Evolutionary conservation across 2,113 vertebrate genomes (phyloP), one percentile per base, ranked within the genome.

Genomic region (Rissa tridactyla): DNA sequence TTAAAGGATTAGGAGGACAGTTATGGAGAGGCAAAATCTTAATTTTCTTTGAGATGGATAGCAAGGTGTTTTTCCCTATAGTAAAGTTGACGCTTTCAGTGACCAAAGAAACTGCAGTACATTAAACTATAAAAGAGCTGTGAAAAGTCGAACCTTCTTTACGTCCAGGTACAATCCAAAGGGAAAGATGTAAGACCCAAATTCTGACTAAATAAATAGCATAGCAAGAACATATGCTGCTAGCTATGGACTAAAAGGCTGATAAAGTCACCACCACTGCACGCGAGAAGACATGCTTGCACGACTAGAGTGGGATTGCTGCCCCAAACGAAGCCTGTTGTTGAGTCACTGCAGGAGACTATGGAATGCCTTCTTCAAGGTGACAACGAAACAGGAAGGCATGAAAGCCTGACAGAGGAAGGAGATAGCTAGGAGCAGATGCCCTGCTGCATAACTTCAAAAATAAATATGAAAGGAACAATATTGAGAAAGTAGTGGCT

Each of bases 71-170:
- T 20, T 49, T 72, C 30, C 49, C 34, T 76, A 34, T 5, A 69
- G 34, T 17, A 62, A 85, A 78, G 34, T 4, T 90, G 78, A 88
- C 64, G 69, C 30, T 91, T 94, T 76, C 70, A 93, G 66, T 80
- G 78, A 85, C 81, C 92, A 95, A 87, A 91, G 29, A 72, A 94
- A 94, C 51, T 49, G 54, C 66, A 61, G 30, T 30, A 85, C 84
- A 34, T 85, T 82, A 89, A 88, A 81, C 62, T 73, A 49, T 51
- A 77, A 70, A 54, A 87, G 14, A 79, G 27, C 40, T 54, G 30
- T 73, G 73, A 91, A 86, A 91, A 88, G 13, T 42, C 1, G 1
- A 88, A 13, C 30, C 30, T 79, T 77, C 30, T 91, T 90, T 85
- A 90, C 11, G 29, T 49, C 20, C 73, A 61, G 23, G 16, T 47